A percentile compares a stretch with the other conserved stretches of the same genome.
These are phyloP conservation scores for Cheumatopsyche charites DNA, from an alignment of 1,140 invertebrate genomes.

Conservation along the genomic window DNA sequence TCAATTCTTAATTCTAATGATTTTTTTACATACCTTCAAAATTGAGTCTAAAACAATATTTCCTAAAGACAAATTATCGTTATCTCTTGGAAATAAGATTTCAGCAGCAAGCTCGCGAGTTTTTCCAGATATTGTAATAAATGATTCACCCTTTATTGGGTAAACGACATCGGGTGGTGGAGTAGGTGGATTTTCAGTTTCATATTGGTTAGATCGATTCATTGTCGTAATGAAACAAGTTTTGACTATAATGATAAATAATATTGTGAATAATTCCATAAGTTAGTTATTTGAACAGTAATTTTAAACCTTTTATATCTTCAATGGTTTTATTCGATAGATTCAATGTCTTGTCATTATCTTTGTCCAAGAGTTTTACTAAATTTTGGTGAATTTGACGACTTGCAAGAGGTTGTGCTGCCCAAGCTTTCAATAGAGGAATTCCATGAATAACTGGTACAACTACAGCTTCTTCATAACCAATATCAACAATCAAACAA, in stretches of 20 bases:
- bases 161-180: conserved; percentile 72
- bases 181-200: conserved; percentile 56
- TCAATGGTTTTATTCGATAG: conserved; percentile 66
- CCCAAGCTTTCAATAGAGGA: conserved; percentile 79
- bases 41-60: conserved; percentile 86
- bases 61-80: conserved; percentile 81
- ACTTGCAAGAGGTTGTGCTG: conserved; percentile 75
- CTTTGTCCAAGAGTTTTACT: conserved; percentile 53
- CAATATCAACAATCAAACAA: conserved; percentile 84
- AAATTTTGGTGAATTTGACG: conserved; percentile 68
- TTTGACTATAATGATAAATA: conserved; percentile 58
- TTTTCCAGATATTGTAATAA: conserved; percentile 70
- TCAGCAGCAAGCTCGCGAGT: conserved; percentile 81
- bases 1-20: conserved; percentile 2
- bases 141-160: conserved; percentile 67
- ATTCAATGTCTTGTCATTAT: conserved; percentile 57
- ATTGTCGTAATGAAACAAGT: conserved; percentile 84
- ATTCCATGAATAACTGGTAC: conserved; percentile 88
- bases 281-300: too few species aligned
- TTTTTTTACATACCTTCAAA: conserved; percentile 64
- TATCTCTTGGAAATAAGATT: conserved; percentile 83
- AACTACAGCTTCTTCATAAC: conserved; percentile 80
- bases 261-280: too few species aligned
- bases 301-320: conserved; percentile 66
- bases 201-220: conserved; percentile 69